These are phyloP conservation scores for Melospiza melodia DNA, from an alignment of 2,113 vertebrate species.

Conservation along the genomic window DNA sequence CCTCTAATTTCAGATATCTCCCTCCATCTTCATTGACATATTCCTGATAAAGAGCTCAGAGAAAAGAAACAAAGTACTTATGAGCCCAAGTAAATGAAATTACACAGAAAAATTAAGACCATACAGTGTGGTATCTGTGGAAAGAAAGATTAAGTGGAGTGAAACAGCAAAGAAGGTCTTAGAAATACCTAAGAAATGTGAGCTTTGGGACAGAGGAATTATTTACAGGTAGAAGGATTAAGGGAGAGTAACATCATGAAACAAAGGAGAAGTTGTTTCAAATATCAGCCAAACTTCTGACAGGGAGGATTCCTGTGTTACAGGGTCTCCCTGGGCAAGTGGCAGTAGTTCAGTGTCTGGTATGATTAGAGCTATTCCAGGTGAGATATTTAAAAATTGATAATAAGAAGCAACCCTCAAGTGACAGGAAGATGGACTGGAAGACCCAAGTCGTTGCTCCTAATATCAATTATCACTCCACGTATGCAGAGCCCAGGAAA, in stretches of 20 bases:
- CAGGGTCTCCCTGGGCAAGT: not conserved
- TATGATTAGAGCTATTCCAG: not conserved
- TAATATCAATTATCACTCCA: not conserved
- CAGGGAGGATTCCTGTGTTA: not conserved
- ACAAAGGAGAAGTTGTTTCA: not conserved
- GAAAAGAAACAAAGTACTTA: not conserved
- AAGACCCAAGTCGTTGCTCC: not conserved
- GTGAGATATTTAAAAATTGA: not conserved
- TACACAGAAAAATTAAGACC: not conserved
- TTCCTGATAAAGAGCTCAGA: not conserved
- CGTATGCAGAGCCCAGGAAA: not conserved
- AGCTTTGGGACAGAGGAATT: not conserved
- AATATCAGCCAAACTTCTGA: not conserved
- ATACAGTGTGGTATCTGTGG: not conserved
- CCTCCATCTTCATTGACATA: not conserved
- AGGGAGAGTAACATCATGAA: not conserved
- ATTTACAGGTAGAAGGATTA: not conserved
- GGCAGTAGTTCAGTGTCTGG: not conserved
- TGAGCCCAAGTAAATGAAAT: not conserved
- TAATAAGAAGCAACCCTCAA: not conserved
- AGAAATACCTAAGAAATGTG: not conserved
- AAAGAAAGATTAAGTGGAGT: not conserved
- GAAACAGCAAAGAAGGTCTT: not conserved
- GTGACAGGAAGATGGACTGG: not conserved
- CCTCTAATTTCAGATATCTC: not conserved